Base-by-base conservation (phyloP, 2,888 invertebrate species). In the Dryobota labecula region DNA sequence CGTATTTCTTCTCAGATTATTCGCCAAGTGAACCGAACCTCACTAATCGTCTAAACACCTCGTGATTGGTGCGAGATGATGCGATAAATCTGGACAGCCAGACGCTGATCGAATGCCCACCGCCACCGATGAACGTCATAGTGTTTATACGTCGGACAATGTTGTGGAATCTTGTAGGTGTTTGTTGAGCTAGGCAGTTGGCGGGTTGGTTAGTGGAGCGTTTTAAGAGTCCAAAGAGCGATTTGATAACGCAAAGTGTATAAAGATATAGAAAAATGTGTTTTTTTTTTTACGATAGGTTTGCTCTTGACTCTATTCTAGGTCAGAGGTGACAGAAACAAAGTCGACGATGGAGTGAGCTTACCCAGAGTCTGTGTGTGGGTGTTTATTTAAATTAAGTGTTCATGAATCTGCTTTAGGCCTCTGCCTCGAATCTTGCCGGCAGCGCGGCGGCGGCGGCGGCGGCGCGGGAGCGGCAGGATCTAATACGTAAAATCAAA, bases 61-160 rank as follows among this genome's bases (percentile, higher is more conserved):
- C 33, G 18, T 20, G 51, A 13, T 68, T 24, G 33, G 51, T 54
- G 45, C 24, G 64, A 11, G 18, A 20, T 53, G 41, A 7, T n/a
- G 38, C 57, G 53, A 81, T 72, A 70, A 68, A 73, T 81, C 54
- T 51, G 58, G 30, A 33, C 68, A 38, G 24, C 58, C 76, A 76
- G 76, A 83, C 70, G n/a, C 72, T 70, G 78, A 76, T 53, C 75
- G 69, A 74, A 57, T 60, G 56, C 70, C 61, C 73, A 72, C 51
- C 18, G 54, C 49, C 57, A 65, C 83, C 84, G 74, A 60, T 83
- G 82, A 78, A 86, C 87, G 84, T 84, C 83, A 84, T 76, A 64
- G 43, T 91, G 90, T 92, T 91, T 91, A 92, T 90, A 51, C 15
- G 89, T 88, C 73, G 73, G 88, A 90, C 88, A 89, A 91, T 90